These are phyloP conservation scores for Oscheius sp. DNA, from an alignment of 2,888 invertebrate species.

Conservation along the genomic window DNA sequence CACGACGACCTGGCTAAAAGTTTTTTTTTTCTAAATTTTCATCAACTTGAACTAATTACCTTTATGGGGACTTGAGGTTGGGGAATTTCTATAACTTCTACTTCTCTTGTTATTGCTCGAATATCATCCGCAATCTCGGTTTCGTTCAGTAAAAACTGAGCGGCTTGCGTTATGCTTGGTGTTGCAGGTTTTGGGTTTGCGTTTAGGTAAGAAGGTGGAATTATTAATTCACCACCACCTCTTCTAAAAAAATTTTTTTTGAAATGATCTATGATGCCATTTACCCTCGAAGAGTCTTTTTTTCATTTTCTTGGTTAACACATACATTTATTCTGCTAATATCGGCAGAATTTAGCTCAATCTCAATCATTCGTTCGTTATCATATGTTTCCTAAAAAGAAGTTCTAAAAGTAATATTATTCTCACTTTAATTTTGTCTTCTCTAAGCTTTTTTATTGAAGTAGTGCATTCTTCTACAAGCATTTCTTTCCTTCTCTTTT, in stretches of 20 bases:
- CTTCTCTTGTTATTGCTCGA: constrained; percentile 1
- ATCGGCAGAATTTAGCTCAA: constrained; percentile 18
- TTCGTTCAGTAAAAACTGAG: constrained; percentile 23
- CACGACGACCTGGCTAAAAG: not conserved
- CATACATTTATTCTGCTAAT: constrained; percentile 9
- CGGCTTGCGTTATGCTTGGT: not conserved
- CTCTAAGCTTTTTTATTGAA: not conserved
- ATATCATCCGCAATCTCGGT: constrained; percentile 27
- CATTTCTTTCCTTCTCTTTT: no score
- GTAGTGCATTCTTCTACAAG: not conserved
- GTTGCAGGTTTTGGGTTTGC: constrained; percentile 19
- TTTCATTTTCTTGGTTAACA: constrained; percentile 5
- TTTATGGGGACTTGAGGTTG: no score
- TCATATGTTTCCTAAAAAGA: constrained; percentile 19
- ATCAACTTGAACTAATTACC: not conserved
- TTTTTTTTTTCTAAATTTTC: not conserved
- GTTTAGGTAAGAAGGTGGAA: constrained; percentile 31
- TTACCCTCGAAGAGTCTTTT: constrained; percentile 30
- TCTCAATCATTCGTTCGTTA: not conserved
- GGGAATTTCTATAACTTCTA: no score
- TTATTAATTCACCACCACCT: constrained; percentile 27
- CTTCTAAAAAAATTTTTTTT: constrained; percentile 6
- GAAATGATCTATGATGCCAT: not conserved
- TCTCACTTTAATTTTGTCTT: not conserved
- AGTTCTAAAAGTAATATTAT: not conserved